Evolutionary conservation across 2,797 vertebrate species (phyloP).

Genomic region (Enteromius argenteus): DNA sequence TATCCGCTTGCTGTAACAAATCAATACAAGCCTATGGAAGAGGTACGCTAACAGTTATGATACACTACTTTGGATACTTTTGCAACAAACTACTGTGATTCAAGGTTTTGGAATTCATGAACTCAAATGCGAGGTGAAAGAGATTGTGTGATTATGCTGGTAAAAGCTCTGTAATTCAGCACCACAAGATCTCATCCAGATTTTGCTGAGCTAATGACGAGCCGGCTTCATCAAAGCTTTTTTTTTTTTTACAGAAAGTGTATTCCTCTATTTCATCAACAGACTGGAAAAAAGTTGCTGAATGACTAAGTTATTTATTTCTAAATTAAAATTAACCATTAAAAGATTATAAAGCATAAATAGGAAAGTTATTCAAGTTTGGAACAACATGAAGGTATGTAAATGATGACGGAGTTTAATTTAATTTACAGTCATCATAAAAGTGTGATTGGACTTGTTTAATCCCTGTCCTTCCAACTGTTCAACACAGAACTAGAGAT

Average conservation of each 20-base stretch:
- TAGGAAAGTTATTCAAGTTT: not conserved
- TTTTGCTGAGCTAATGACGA: not conserved
- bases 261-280: slow-evolving; percentile 2
- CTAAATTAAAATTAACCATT: not conserved
- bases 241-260: not conserved
- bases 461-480: slow-evolving; percentile 23
- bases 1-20: not conserved
- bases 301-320: not conserved
- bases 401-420: not conserved
- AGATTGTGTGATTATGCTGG: slow-evolving; percentile 9
- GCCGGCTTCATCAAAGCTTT: not conserved
- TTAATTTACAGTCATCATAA: slow-evolving; percentile 6
- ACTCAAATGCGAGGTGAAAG: not conserved
- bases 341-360: not conserved
- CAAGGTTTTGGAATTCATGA: slow-evolving; percentile 21
- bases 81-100: not conserved
- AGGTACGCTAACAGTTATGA: not conserved
- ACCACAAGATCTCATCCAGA: slow-evolving; percentile 30
- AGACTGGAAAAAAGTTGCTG: not conserved
- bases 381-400: not conserved
- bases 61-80: not conserved
- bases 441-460: slow-evolving; percentile 20
- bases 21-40: slow-evolving; percentile 1
- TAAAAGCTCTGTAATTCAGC: slow-evolving; percentile 26
- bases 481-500: slow-evolving; percentile 34